Evolutionary conservation across 2,113 vertebrate genomes (phyloP).

Genomic region (Thunnus maccoyii): DNA sequence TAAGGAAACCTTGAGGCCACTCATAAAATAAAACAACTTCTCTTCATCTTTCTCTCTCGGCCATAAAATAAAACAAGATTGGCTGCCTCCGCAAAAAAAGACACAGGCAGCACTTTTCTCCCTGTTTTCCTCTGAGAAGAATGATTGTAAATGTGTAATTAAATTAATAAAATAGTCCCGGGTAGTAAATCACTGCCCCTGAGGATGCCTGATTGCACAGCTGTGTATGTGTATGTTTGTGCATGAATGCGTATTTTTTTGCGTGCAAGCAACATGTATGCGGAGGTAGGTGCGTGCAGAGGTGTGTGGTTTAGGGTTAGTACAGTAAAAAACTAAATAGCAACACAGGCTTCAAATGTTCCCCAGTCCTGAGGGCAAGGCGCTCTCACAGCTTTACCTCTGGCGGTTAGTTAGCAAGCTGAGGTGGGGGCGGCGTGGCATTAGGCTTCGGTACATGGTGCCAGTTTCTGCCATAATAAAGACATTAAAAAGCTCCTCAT

Average conservation of each 20-base stretch:
- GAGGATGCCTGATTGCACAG: constrained; percentile 62
- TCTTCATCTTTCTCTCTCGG: constrained; percentile 69
- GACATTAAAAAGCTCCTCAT: constrained; percentile 80
- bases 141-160: constrained; percentile 84
- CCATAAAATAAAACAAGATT: constrained; percentile 74
- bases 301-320: constrained; percentile 47
- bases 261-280: constrained; percentile 40
- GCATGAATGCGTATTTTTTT: constrained; percentile 22
- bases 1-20: constrained; percentile 78
- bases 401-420: constrained; percentile 52
- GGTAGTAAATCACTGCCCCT: constrained; percentile 78
- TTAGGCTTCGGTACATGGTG: constrained; percentile 37
- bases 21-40: constrained; percentile 80
- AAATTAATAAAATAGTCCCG: constrained; percentile 81
- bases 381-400: constrained; percentile 48
- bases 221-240: constrained; percentile 46
- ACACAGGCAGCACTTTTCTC: constrained; percentile 80
- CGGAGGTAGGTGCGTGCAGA: constrained; percentile 20
- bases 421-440: constrained; percentile 56
- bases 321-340: constrained; percentile 62
- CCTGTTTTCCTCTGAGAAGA: constrained; percentile 71
- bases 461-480: constrained; percentile 79
- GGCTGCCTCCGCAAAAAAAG: constrained; percentile 68
- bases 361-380: constrained; percentile 45
- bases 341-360: constrained; percentile 67